Evolutionary conservation across 2,888 invertebrate genomes (phyloP).

Genomic region (Arrhopalites spinosus): DNA sequence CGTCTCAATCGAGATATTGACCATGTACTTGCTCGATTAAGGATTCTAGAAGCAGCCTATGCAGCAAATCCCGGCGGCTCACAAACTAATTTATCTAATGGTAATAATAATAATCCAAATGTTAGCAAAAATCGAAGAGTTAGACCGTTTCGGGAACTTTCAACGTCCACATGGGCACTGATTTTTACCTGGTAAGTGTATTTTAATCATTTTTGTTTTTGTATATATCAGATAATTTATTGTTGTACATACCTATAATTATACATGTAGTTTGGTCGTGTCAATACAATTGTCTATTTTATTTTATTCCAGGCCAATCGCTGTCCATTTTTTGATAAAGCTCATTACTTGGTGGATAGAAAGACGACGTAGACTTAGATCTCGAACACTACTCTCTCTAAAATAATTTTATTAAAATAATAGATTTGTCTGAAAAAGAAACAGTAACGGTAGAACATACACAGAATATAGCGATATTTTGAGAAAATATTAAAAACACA

Average conservation of each 20-base stretch:
- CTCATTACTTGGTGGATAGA: conserved; percentile 50
- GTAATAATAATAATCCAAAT: background rate
- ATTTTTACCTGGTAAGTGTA: conserved; percentile 65
- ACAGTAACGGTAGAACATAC: background rate
- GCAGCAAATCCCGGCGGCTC: conserved; percentile 37
- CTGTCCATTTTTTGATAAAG: conserved; percentile 59
- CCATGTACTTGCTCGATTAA: conserved; percentile 51
- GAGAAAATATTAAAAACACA: no score
- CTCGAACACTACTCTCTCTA: background rate
- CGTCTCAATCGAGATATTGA: conserved; percentile 53
- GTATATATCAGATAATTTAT: no score
- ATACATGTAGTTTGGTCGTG: no score
- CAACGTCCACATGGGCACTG: conserved; percentile 65
- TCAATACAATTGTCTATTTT: no score
- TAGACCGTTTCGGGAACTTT: conserved; percentile 68
- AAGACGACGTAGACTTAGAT: conserved; percentile 35
- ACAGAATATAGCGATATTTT: background rate
- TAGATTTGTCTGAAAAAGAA: background rate
- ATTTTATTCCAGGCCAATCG: conserved; percentile 58
- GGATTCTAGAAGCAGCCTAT: conserved; percentile 54
- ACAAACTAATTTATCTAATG: background rate
- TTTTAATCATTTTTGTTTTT: no score
- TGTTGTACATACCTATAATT: no score
- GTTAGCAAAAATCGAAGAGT: conserved; percentile 57
- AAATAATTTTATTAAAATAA: no score